A percentile compares a stretch with the other conserved stretches of the same genome.
Conservation (phyloP, 2,113 vertebrate species). For the Dipodomys merriami region DNA sequence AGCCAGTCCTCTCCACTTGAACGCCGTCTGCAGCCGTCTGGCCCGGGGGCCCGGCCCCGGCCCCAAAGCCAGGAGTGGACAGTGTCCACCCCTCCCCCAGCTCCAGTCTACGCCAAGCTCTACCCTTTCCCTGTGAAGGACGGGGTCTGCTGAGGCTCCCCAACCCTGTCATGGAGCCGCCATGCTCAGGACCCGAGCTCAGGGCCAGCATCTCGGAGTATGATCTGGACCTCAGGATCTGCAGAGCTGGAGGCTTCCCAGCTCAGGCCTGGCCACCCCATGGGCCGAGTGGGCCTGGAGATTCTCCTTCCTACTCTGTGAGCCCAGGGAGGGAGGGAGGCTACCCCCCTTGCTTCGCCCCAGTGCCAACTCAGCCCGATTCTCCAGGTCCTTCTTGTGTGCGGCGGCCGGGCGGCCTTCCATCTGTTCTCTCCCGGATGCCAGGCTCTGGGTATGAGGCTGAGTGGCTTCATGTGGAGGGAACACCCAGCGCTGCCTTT, state of each 20-base stretch:
- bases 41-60: conserved; percentile 22
- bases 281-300: neutral
- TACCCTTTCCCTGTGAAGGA: neutral
- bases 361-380: no score
- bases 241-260: neutral
- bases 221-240: neutral
- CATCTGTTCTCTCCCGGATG: no score
- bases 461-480: neutral
- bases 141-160: neutral
- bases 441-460: neutral
- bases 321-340: neutral
- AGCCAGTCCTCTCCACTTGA: conserved; percentile 78
- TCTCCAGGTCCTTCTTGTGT: neutral
- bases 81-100: neutral
- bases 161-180: no score
- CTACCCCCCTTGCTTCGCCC: neutral
- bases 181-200: neutral
- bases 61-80: conserved; percentile 35
- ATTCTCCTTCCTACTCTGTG: neutral
- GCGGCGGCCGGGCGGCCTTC: neutral
- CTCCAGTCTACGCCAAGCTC: neutral
- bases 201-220: neutral
- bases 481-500: neutral
- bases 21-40: conserved; percentile 71
- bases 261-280: neutral